Conservation (phyloP, 2,113 vertebrate species). For the Rissa tridactyla region DNA sequence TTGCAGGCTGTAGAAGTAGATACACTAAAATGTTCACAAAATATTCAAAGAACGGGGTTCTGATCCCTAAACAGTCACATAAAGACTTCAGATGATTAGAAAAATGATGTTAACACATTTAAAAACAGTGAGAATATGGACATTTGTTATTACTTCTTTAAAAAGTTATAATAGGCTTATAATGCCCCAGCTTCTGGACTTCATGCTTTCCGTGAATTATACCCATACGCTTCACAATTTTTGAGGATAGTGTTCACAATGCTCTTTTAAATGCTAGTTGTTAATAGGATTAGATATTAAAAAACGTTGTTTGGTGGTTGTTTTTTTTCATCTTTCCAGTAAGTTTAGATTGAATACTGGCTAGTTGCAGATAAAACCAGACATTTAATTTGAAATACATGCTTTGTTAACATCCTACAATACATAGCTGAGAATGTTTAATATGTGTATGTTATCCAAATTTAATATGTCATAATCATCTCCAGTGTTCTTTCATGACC, state of each 20-base stretch:
- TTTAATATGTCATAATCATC: not conserved
- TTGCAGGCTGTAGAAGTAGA: not conserved
- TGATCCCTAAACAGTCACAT: not conserved
- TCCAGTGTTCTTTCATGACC: not conserved
- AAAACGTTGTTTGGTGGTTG: not conserved
- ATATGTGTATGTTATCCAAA: not conserved
- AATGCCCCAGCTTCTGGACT: not conserved
- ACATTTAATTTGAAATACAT: not conserved
- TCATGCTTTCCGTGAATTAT: not conserved
- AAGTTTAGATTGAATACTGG: not conserved
- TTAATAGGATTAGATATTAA: not conserved
- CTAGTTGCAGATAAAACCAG: not conserved
- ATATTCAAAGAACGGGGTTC: not conserved
- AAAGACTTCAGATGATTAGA: not conserved
- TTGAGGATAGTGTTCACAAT: not conserved
- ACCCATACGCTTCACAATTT: not conserved
- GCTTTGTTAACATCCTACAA: not conserved
- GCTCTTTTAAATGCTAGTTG: not conserved
- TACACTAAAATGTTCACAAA: not conserved
- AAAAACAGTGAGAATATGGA: not conserved
- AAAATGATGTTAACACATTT: accelerated
- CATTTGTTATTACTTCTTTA: not conserved
- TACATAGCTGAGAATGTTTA: not conserved
- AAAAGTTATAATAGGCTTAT: not conserved
- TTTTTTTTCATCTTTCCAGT: not conserved